phyloP scores from a whole-genome alignment of 2,797 vertebrate species.

The Xyrichtys novacula region DNA sequence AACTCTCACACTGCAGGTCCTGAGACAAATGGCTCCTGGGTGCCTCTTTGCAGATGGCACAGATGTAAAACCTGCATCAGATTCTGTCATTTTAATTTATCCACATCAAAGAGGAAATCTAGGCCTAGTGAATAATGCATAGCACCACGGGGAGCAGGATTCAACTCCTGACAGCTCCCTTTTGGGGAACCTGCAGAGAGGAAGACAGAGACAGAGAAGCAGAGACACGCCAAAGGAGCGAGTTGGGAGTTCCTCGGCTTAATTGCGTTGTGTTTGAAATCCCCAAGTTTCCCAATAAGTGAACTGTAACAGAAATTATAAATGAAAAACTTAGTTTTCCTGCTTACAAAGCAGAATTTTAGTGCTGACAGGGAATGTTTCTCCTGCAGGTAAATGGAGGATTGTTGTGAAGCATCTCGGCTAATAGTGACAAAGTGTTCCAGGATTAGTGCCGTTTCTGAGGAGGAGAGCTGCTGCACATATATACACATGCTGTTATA shows the following conservation, averaged over 20 bases:
- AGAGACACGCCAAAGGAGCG: neutral
- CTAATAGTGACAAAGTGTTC: conserved; percentile 55
- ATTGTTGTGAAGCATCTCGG: conserved; percentile 30
- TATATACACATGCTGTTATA: neutral
- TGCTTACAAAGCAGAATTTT: conserved; percentile 49
- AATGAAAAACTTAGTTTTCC: conserved; percentile 36
- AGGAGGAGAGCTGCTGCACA: neutral
- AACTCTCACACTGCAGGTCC: conserved; percentile 6
- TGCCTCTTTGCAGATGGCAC: conserved; percentile 44
- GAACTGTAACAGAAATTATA: conserved; percentile 40
- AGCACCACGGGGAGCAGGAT: conserved; percentile 37
- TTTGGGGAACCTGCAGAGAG: conserved; percentile 39
- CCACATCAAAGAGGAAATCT: conserved; percentile 50
- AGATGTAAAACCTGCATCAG: conserved; percentile 30
- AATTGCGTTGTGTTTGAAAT: conserved; percentile 50
- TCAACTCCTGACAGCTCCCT: conserved; percentile 47
- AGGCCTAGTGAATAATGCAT: conserved; percentile 60
- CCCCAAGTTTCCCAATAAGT: conserved; percentile 29
- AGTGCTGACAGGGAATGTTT: conserved; percentile 43
- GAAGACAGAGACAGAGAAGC: neutral
- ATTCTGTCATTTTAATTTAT: conserved; percentile 59
- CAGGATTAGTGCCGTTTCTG: conserved; percentile 1
- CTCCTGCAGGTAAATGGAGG: conserved; percentile 24
- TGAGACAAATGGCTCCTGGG: conserved; percentile 36
- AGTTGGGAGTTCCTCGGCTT: conserved; percentile 21